Evolutionary conservation across 2,797 vertebrate species (phyloP), one percentile per base, ranked within the genome.

Genomic region (Sparus aurata): DNA sequence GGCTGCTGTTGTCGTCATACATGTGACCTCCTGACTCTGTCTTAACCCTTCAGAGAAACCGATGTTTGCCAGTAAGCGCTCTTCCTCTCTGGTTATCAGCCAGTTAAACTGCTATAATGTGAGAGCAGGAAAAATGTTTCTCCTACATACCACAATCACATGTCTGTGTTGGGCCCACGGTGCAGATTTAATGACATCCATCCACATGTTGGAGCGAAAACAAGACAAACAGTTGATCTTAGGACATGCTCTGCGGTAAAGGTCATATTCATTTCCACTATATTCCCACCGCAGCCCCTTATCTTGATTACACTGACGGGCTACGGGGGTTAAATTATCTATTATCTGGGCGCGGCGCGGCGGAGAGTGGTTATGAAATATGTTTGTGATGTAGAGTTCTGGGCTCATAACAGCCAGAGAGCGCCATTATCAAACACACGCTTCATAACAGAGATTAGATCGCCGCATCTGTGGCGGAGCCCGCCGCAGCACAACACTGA

Each of bases 371-470:
- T 84, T 64, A 70, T 84, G 82, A 87, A 78, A 80, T 54, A 46
- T 59, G 60, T 68, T 62, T 67, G 67, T 53, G 82, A 66, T 52
- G 72, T 58, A 4, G 64, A 77, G 69, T 69, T 67, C 54, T 43
- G 18, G n/a, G 81, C 60, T 88, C 74, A 66, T 76, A 79, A 81
- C 85, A 75, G 50, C 68, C 73, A 45, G 23, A 34, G 54, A 79
- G 59, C 77, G 4, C n/a, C 65, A 59, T 83, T 82, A 82, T 77
- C 46, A 68, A 70, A 77, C 71, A 18, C 67, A 62, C 62, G 22
- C 62, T 69, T 89, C 89, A 61, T 84, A 77, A 86, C 65, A 20
- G 34, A 87, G 81, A 88, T 87, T 65, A 78, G 79, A 88, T 89
- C 82, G 12, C 45, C 2, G 74, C 16, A 23, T 71, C 73, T 25